These are phyloP conservation scores for Dicyrtoma fusca DNA, from an alignment of 2,888 invertebrate genomes.

Conservation along the genomic window DNA sequence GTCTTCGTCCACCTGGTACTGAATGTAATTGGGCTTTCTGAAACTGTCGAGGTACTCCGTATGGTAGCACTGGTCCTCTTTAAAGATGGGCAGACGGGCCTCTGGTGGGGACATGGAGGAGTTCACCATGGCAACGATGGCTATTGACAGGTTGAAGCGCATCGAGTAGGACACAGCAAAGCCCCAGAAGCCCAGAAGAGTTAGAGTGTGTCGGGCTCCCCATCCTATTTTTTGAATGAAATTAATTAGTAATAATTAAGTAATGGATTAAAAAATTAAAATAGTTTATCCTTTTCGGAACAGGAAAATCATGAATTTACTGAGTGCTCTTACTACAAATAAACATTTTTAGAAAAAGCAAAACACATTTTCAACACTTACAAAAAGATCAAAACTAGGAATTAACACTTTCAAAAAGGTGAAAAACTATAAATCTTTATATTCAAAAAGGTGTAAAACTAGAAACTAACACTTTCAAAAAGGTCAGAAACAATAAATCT, in stretches of 20 bases:
- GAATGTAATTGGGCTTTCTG: not conserved
- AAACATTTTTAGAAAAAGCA: no score
- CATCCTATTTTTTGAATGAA: slow-evolving; percentile 40
- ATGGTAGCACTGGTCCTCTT: slow-evolving; percentile 23
- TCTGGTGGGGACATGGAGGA: not conserved
- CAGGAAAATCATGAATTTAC: no score
- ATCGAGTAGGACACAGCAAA: slow-evolving; percentile 50
- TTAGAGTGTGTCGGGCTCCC: slow-evolving; percentile 50
- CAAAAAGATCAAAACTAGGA: no score
- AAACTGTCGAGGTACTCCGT: not conserved
- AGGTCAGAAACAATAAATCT: no score
- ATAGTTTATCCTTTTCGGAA: no score
- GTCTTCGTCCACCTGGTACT: slow-evolving; percentile 21
- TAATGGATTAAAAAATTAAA: no score
- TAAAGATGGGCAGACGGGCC: not conserved
- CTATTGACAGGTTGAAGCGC: slow-evolving; percentile 52
- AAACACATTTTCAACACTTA: no score
- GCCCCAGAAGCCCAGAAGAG: slow-evolving; percentile 48
- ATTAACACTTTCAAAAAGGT: no score
- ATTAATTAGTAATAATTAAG: not conserved
- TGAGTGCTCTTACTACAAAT: no score
- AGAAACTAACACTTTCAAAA: no score
- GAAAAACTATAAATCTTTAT: no score
- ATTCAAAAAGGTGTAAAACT: no score
- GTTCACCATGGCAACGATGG: not conserved